A percentile compares a stretch with the other conserved stretches of the same genome.
Conservation (phyloP, 2,113 vertebrate species). For the Ondatra zibethicus region DNA sequence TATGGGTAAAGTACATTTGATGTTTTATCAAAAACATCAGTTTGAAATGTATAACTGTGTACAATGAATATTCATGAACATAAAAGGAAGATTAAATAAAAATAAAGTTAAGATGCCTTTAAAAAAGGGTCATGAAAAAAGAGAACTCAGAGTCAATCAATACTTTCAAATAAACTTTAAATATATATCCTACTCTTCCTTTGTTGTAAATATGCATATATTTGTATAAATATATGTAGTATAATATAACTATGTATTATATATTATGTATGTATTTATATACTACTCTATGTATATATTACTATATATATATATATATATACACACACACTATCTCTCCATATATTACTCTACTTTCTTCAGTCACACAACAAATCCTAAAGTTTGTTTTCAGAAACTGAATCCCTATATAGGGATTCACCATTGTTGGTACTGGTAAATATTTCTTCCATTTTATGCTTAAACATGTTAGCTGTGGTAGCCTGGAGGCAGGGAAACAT, state of each 20-base stretch:
- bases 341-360: constrained; percentile 24
- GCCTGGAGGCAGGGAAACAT: constrained; percentile 46
- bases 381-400: constrained; percentile 34
- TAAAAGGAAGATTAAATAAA: background rate
- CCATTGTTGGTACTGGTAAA: background rate
- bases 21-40: background rate
- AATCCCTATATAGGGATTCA: background rate
- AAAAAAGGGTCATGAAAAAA: constrained; percentile 23
- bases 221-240: background rate
- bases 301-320: background rate
- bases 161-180: constrained; percentile 44
- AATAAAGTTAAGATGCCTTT: background rate
- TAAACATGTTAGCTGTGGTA: constrained; percentile 48
- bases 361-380: background rate
- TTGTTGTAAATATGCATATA: background rate
- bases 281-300: background rate
- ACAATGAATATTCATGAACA: background rate
- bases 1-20: background rate
- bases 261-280: background rate
- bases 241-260: background rate
- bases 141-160: background rate
- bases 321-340: background rate
- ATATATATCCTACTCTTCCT: background rate
- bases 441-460: constrained; percentile 57
- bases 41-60: background rate